Conservation (phyloP, 2,797 vertebrate genomes). For the Enteromius unitaeniatus region DNA sequence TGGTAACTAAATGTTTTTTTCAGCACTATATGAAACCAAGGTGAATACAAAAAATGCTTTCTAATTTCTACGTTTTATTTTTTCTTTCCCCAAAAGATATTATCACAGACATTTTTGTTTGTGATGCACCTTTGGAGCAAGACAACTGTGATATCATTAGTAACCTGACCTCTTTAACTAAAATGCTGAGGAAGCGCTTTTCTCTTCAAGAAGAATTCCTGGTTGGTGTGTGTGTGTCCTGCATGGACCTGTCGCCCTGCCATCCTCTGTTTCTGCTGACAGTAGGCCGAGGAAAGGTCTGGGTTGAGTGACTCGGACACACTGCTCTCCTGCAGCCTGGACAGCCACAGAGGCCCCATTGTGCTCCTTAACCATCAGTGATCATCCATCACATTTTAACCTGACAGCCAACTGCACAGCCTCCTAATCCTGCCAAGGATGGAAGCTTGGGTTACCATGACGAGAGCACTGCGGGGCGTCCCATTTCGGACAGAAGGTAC, state of each 20-base stretch:
- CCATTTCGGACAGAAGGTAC: not conserved
- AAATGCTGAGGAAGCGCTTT: constrained; percentile 66
- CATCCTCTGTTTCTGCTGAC: constrained; percentile 74
- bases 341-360: constrained; percentile 87
- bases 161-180: constrained; percentile 41
- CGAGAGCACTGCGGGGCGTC: constrained; percentile 34
- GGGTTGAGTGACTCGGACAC: constrained; percentile 89
- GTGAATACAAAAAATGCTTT: not conserved
- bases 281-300: constrained; percentile 77
- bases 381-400: constrained; percentile 92
- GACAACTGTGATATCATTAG: constrained; percentile 4
- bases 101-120: not conserved
- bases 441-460: constrained; percentile 62
- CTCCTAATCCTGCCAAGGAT: constrained; percentile 75
- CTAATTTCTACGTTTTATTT: no score
- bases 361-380: constrained; percentile 90
- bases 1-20: not conserved
- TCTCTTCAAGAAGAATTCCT: constrained; percentile 54
- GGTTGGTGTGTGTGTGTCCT: constrained; percentile 31
- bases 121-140: constrained; percentile 2
- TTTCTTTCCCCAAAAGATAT: no score
- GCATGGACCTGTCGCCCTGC: constrained; percentile 56
- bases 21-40: not conserved
- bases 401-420: constrained; percentile 88
- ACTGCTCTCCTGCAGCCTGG: constrained; percentile 77